These are phyloP conservation scores for Perca fluviatilis DNA, from an alignment of 2,113 vertebrate species.

Conservation along the genomic window DNA sequence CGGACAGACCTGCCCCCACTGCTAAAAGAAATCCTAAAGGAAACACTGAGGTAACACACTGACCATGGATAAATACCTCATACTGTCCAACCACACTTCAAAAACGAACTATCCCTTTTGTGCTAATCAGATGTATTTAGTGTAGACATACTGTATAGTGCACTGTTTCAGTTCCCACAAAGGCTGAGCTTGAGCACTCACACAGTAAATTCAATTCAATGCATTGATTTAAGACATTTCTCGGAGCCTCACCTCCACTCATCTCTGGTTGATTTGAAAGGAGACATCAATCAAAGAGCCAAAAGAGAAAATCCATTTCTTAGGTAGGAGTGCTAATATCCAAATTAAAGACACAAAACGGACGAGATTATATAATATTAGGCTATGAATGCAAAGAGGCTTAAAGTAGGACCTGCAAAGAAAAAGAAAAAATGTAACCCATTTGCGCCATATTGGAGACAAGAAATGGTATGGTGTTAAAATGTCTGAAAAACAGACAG, in stretches of 20 bases:
- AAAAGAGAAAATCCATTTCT: background rate
- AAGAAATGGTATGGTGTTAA: background rate
- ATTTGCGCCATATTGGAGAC: background rate
- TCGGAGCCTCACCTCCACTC: background rate
- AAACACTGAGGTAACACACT: no score
- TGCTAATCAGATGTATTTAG: background rate
- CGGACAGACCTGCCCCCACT: no score
- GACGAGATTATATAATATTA: background rate
- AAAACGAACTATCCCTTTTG: background rate
- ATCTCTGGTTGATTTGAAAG: background rate
- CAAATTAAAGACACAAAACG: background rate
- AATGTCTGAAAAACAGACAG: background rate
- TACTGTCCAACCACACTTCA: no score
- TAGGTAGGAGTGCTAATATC: background rate
- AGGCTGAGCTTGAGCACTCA: background rate
- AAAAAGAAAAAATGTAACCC: background rate
- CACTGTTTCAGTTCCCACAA: slow-evolving; percentile 13
- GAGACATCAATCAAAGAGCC: background rate
- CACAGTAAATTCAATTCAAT: background rate
- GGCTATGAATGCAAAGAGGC: background rate
- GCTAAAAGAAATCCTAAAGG: no score
- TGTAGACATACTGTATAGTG: background rate
- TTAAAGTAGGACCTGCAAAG: background rate
- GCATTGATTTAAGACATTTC: background rate
- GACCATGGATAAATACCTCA: no score